Evolutionary conservation across 2,797 vertebrate genomes (phyloP).

Genomic region (Euphonia xanthogaster): DNA sequence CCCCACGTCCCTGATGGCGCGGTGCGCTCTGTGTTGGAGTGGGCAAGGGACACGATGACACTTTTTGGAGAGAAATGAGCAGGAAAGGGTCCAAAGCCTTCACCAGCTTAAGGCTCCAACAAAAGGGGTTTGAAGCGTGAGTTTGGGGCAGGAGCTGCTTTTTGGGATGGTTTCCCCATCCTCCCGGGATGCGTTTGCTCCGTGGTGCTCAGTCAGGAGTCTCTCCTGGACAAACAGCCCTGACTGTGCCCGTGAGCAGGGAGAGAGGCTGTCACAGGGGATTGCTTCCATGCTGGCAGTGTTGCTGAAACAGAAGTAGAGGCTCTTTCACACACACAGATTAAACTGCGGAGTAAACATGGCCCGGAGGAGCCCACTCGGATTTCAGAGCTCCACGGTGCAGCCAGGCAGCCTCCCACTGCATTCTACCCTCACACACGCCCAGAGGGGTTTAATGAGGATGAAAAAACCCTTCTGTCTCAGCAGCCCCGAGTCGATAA

Average conservation of each 20-base stretch:
- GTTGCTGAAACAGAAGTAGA: slow-evolving; percentile 26
- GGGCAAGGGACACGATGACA: background rate
- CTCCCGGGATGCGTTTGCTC: accelerated
- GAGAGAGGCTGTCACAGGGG: background rate
- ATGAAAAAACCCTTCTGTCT: background rate
- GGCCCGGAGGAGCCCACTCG: slow-evolving; percentile 32
- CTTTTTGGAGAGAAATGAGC: background rate
- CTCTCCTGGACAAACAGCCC: background rate
- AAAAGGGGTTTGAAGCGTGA: background rate
- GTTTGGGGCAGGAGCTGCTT: background rate
- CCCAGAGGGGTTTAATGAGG: background rate
- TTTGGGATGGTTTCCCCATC: background rate
- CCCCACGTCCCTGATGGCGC: accelerated
- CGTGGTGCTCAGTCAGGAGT: background rate
- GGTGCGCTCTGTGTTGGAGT: background rate
- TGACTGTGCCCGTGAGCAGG: accelerated
- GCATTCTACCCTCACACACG: background rate
- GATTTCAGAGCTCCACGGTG: slow-evolving; percentile 38
- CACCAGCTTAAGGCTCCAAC: background rate
- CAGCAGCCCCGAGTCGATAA: background rate
- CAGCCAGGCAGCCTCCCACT: background rate
- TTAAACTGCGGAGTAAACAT: background rate
- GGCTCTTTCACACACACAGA: slow-evolving; percentile 47
- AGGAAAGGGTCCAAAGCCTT: background rate
- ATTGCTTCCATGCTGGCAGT: background rate